A percentile compares a stretch with the other conserved stretches of the same genome.
Evolutionary conservation across 2,113 vertebrate genomes (phyloP).

Genomic region (Noturus placidus): DNA sequence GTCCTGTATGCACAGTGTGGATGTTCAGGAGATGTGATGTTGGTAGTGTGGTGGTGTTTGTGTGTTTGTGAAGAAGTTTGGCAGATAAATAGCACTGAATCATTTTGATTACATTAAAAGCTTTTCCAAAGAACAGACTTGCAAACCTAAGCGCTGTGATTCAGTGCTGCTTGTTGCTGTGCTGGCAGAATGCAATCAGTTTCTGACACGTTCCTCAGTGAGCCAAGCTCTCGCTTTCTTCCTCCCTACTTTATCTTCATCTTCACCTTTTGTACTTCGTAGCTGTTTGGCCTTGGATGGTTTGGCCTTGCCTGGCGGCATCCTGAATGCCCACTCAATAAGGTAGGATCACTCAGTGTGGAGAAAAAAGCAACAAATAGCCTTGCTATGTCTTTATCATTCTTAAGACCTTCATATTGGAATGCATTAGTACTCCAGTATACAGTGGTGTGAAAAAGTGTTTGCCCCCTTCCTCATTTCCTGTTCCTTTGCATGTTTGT

Average conservation of each 20-base stretch:
- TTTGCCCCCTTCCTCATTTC: too few species aligned
- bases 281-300: constrained; percentile 10
- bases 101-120: constrained; percentile 60
- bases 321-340: neutral
- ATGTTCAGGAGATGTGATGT: neutral
- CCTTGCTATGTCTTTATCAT: neutral
- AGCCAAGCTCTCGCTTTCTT: constrained; percentile 11
- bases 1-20: neutral
- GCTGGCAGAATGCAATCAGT: constrained; percentile 24
- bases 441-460: too few species aligned
- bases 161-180: constrained; percentile 30
- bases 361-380: neutral
- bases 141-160: constrained; percentile 34
- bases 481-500: too few species aligned
- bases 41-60: neutral
- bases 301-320: neutral
- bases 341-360: neutral
- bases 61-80: constrained; percentile 22
- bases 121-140: constrained; percentile 46
- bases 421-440: neutral
- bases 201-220: constrained; percentile 24
- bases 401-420: neutral
- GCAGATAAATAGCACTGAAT: constrained; percentile 48
- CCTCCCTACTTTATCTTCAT: neutral
- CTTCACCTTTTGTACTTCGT: neutral